Evolutionary conservation across 2,888 invertebrate species (phyloP), one percentile per base, ranked within the genome.

Genomic region (Oligia latruncula): DNA sequence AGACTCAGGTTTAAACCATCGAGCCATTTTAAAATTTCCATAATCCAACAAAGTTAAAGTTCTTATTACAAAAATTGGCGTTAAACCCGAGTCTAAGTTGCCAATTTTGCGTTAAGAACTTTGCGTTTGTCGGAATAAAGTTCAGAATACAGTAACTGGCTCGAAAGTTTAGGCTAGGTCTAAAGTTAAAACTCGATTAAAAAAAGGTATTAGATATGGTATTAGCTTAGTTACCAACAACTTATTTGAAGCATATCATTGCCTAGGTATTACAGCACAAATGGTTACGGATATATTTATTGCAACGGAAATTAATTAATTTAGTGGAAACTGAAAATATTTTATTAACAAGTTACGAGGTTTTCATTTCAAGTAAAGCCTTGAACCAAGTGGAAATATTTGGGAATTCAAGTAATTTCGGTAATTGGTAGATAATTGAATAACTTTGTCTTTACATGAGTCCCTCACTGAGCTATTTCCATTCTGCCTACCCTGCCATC

Each of bases 381-480:
- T 77, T 84, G 85, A 71, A 81, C 13, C 17, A 77, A 74, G 62
- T 81, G n/a, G 23, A 70, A 80, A 67, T 65, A 64, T 71, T 77
- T 66, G 3, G n/a, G 73, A 79, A 82, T 82, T 17, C 8, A 35
- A 71, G 13, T 58, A 9, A 78, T 85, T 82, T 46, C 15, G 40
- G 35, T 78, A 81, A 74, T 73, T 82, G 49, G 58, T 55, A 20
- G 15, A 15, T 58, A 65, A 55, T 72, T 55, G 29, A 64, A 74
- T 66, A 17, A 29, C 35, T 72, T 43, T 15, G 40, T 64, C 23
- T 64, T 43, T 20, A 62, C 4, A 17, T 1, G 4, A 49, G 8
- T 40, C 29, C 29, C 29, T 29, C 29, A 29, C 29, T 29, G 29
- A 66, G 17, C 13, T 3, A 5, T 62, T 66, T 5, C 5, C 13